These are phyloP conservation scores for Nephrotoma guestfalica DNA, from an alignment of 2,888 invertebrate species.

Conservation along the genomic window DNA sequence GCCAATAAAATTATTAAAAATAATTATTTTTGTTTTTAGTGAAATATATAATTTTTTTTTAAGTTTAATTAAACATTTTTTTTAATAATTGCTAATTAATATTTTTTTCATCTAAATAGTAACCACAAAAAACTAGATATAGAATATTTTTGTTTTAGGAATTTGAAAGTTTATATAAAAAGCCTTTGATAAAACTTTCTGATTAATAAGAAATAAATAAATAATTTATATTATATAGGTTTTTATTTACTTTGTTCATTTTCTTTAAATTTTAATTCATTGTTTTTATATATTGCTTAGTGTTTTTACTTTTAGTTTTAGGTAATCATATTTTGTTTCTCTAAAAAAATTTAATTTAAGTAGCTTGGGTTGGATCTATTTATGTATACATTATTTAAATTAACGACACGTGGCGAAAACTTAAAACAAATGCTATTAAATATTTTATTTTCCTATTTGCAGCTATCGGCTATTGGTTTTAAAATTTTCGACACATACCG, in stretches of 20 bases:
- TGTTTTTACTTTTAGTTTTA: neutral
- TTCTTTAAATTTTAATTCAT: neutral
- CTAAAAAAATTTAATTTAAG: neutral
- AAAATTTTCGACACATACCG: neutral
- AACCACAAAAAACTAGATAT: neutral
- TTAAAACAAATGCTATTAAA: neutral
- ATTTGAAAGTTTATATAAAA: neutral
- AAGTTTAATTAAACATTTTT: neutral
- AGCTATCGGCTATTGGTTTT: neutral
- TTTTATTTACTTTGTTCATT: neutral
- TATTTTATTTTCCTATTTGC: neutral
- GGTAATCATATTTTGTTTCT: neutral
- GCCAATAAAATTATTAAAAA: neutral
- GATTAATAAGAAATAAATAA: neutral
- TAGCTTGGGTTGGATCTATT: neutral
- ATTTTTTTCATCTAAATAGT: neutral
- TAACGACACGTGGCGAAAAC: neutral
- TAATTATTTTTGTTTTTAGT: neutral
- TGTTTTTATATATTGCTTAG: neutral
- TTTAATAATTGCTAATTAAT: neutral
- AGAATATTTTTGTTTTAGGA: neutral
- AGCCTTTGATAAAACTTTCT: neutral
- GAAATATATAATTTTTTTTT: neutral
- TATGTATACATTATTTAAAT: neutral
- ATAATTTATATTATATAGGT: neutral